phyloP scores from a whole-genome alignment of 2,888 invertebrate genomes.

The Cephus nigrinus region DNA sequence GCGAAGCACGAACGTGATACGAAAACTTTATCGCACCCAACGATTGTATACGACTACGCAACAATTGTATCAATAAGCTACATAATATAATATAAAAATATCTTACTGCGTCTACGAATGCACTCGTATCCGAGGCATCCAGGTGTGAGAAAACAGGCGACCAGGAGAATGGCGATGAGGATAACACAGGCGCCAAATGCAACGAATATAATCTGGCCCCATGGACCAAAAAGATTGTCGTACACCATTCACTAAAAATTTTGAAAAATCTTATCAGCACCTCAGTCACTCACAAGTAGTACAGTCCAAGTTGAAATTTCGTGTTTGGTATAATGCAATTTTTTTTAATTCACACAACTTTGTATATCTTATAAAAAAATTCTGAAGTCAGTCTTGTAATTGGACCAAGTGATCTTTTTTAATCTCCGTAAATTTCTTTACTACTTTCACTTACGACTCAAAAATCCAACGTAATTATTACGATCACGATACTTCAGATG shows the following conservation, averaged over 20 bases:
- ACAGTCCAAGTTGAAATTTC: not conserved
- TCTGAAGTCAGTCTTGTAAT: not conserved
- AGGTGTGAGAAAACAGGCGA: constrained; percentile 63
- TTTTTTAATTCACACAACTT: not conserved
- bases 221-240: constrained; percentile 57
- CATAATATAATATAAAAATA: not conserved
- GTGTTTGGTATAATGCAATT: not conserved
- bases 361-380: not conserved
- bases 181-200: constrained; percentile 51
- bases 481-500: not conserved
- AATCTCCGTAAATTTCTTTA: not conserved
- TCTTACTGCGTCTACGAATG: constrained; percentile 56
- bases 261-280: constrained; percentile 1
- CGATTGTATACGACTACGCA: not conserved
- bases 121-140: constrained; percentile 64
- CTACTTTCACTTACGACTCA: not conserved
- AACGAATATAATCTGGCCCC: constrained; percentile 59
- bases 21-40: not conserved
- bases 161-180: constrained; percentile 51
- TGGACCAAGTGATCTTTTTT: not conserved
- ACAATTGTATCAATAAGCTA: not conserved
- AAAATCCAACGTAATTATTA: not conserved
- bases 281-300: not conserved
- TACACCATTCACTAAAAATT: constrained; percentile 59
- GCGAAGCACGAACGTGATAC: not conserved